Evolutionary conservation across 2,888 invertebrate genomes (phyloP).

Genomic region (Mythimna ferrago): DNA sequence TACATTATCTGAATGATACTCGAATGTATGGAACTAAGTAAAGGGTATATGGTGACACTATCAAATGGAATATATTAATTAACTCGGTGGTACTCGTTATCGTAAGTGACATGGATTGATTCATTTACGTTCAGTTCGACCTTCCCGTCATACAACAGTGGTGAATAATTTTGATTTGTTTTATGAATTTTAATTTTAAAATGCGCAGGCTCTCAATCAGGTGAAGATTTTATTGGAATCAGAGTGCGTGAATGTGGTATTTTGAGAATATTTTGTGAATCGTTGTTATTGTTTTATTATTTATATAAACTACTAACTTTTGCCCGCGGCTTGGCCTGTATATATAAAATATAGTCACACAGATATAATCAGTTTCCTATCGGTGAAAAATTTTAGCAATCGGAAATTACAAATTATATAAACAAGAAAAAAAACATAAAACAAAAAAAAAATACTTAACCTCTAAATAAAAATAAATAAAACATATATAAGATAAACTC

Average conservation of each 20-base stretch:
- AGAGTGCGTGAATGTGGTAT: slow-evolving; percentile 31
- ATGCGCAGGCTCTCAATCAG: slow-evolving; percentile 63
- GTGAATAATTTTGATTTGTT: slow-evolving; percentile 39
- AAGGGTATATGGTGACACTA: slow-evolving; percentile 35
- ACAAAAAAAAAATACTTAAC: too few relatives aligned
- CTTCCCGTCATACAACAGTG: slow-evolving; percentile 39
- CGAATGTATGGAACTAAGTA: slow-evolving; percentile 34
- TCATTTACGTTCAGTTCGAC: slow-evolving; percentile 46
- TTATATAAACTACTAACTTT: too few relatives aligned
- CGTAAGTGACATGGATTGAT: slow-evolving; percentile 38
- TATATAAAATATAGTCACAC: too few relatives aligned
- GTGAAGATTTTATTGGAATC: slow-evolving; percentile 49
- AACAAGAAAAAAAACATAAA: too few relatives aligned
- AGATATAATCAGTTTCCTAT: too few relatives aligned
- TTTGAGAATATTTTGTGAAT: slow-evolving; percentile 25
- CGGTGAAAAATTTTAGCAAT: too few relatives aligned
- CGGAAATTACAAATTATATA: too few relatives aligned
- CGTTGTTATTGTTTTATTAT: slow-evolving; percentile 10
- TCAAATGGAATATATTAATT: slow-evolving; percentile 36
- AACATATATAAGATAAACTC: too few relatives aligned
- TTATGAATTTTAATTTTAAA: slow-evolving; percentile 63
- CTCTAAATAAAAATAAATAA: too few relatives aligned
- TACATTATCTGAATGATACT: slow-evolving; percentile 37
- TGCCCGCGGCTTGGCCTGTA: too few relatives aligned
- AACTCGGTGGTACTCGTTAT: slow-evolving; percentile 22